A percentile compares a stretch with the other conserved stretches of the same genome.
Evolutionary conservation across 2,113 vertebrate species (phyloP).

Genomic region (Corvus hawaiiensis): DNA sequence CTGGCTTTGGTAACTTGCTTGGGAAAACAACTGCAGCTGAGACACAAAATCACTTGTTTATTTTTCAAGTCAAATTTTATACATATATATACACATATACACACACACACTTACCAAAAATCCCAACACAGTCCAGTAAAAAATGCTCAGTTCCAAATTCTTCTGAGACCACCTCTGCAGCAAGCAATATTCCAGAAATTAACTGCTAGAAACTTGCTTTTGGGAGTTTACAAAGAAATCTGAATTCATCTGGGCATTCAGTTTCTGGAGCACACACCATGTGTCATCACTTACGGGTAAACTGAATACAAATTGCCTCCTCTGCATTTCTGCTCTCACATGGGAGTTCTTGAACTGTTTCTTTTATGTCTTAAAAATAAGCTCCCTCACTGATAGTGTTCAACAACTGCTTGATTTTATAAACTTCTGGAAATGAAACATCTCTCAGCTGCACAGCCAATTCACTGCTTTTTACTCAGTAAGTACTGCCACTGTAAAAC

Average conservation of each 20-base stretch:
- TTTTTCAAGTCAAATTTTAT: background rate
- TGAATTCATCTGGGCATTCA: background rate
- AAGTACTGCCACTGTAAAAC: background rate
- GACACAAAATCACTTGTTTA: background rate
- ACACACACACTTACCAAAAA: background rate
- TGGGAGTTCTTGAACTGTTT: background rate
- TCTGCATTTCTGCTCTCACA: slow-evolving; percentile 1
- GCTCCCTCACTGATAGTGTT: background rate
- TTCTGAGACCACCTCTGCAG: background rate
- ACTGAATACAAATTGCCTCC: background rate
- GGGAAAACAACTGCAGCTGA: background rate
- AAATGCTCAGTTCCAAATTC: background rate
- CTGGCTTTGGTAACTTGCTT: background rate
- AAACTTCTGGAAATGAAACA: background rate
- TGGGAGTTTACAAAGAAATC: background rate
- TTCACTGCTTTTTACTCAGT: background rate
- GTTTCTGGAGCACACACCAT: background rate
- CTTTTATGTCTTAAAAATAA: background rate
- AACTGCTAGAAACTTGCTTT: background rate
- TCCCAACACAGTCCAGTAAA: background rate
- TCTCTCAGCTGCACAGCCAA: background rate
- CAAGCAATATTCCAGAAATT: background rate
- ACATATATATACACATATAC: background rate
- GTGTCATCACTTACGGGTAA: background rate
- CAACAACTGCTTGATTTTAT: background rate